Evolutionary conservation across 2,797 vertebrate species (phyloP).

Genomic region (Dromococcyx pavoninus): DNA sequence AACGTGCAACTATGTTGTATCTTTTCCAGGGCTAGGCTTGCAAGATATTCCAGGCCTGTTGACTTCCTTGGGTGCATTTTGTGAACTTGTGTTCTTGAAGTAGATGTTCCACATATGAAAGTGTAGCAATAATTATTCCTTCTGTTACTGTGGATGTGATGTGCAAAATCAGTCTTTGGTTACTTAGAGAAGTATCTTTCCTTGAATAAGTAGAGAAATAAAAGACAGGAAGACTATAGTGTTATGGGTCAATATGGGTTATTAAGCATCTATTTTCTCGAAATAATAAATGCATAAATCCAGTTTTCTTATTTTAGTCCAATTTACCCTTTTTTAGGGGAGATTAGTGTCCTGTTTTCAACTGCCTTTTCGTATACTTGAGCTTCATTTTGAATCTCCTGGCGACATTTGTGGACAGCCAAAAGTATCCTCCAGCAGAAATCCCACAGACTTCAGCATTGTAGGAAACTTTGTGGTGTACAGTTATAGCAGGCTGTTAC

Average conservation of each 20-base stretch:
- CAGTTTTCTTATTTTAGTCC: background rate
- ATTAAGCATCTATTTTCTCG: background rate
- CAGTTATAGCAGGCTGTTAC: rapidly evolving
- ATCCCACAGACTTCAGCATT: background rate
- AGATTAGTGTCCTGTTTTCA: background rate
- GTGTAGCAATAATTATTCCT: background rate
- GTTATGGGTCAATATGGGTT: background rate
- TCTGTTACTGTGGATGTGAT: background rate
- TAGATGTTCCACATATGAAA: background rate
- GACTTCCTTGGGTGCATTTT: background rate
- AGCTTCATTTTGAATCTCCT: background rate
- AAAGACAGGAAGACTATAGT: background rate
- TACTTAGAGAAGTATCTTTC: background rate
- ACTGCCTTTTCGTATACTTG: background rate
- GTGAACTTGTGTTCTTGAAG: background rate
- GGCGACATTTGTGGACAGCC: background rate
- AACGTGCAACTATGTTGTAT: background rate
- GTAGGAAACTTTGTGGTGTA: background rate
- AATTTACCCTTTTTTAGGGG: background rate
- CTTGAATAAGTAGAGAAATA: background rate
- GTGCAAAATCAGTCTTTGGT: background rate
- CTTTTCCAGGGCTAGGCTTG: background rate
- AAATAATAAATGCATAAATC: background rate
- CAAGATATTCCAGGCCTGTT: background rate
- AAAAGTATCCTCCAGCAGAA: background rate